Base-by-base conservation (phyloP, 2,113 vertebrate species). In the Ciconia boyciana region DNA sequence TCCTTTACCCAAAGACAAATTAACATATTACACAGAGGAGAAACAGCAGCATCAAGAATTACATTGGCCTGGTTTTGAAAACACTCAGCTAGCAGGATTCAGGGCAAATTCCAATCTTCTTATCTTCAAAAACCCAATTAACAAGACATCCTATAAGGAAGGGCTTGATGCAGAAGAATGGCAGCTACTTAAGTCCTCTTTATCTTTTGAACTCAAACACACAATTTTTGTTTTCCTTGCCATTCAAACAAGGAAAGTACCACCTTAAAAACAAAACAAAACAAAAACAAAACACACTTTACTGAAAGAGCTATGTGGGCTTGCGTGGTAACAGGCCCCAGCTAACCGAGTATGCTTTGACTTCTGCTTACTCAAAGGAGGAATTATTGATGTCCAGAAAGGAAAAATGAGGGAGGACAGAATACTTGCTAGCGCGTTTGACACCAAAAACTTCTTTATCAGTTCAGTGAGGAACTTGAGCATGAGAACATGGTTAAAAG, bases 61-160 rank as follows among this genome's bases (percentile, higher is more conserved):
- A 52, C 57, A 58, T 10, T 64, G 86, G 36, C 69, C 86, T 89
- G 52, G 51, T 81, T 86, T 75, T 75, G 65, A 74, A 70, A 87
- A 81, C 32, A 66, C 28, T 81, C 55, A 51, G 26, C 68, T 78
- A 57, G 44, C 2, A 15, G 65, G n/a, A 86, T 86, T 83, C 64
- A 48, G 48, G 52, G 70, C 54, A 97, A 91, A 87, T 65, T 91
- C 61, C 75, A n/a, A 44, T 32, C 46, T 90, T 43, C 44, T 76
- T 69, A 76, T 46, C 77, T 93, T 87, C 41, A 86, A 94, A 74
- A 84, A 71, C 21, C 36, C 41, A 91, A 85, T 71, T 85, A 94
- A 60, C 0, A 0, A 54, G 36, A 19, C 49, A 74, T 22, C 32
- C 36, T 77, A 7, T n/a, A 58, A 74, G 10, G 72, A 22, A 41